Evolutionary conservation across 2,113 vertebrate species (phyloP).

Genomic region (Lampris megalopsis): DNA sequence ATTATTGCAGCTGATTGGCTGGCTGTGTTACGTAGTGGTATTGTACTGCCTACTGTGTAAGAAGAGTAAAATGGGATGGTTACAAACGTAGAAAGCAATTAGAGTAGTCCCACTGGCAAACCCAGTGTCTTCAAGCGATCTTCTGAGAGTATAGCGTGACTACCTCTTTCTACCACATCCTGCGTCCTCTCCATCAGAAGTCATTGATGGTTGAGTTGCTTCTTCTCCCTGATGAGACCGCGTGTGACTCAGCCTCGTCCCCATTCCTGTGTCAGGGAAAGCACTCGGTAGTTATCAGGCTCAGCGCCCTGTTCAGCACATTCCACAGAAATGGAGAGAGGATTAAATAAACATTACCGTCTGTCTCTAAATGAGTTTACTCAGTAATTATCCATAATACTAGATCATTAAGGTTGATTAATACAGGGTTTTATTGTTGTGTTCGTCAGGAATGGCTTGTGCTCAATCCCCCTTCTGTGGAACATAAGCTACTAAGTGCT

Average conservation of each 20-base stretch:
- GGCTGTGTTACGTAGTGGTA: constrained; percentile 21
- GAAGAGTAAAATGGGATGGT: constrained; percentile 63
- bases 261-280: neutral
- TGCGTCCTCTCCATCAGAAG: constrained; percentile 40
- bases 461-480: constrained; percentile 37
- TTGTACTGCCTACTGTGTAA: constrained; percentile 42
- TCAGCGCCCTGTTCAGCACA: constrained; percentile 58
- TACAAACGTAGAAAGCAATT: neutral
- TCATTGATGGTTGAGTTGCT: constrained; percentile 43
- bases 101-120: constrained; percentile 37
- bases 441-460: constrained; percentile 43
- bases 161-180: constrained; percentile 48
- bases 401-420: constrained; percentile 72
- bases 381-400: constrained; percentile 72
- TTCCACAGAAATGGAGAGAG: constrained; percentile 65
- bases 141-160: constrained; percentile 15
- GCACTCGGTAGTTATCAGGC: constrained; percentile 8
- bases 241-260: constrained; percentile 45
- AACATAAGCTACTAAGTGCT: constrained; percentile 26
- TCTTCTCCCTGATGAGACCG: constrained; percentile 4
- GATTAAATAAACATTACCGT: constrained; percentile 67
- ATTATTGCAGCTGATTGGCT: constrained; percentile 25
- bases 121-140: constrained; percentile 37
- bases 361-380: constrained; percentile 69
- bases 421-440: constrained; percentile 63